These are phyloP conservation scores for Gryllus bimaculatus DNA, from an alignment of 1,140 invertebrate genomes.

Conservation along the genomic window DNA sequence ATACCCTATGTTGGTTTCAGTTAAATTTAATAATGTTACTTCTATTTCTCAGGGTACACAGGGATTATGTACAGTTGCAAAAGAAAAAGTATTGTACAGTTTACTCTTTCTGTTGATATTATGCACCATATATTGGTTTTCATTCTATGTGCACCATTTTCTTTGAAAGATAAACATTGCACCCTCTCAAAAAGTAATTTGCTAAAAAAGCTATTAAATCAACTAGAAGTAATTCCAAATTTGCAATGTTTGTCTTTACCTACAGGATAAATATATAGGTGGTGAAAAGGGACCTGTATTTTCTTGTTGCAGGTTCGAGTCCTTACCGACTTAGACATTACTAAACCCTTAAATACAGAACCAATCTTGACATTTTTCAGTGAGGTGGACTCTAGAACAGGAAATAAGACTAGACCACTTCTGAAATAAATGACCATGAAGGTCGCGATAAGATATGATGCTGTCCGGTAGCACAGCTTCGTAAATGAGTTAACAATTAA, in stretches of 20 bases:
- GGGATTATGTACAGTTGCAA: too few species aligned
- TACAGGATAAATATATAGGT: background rate
- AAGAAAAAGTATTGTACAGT: background rate
- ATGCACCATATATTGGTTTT: background rate
- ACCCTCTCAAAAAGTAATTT: background rate
- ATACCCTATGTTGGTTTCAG: too few species aligned
- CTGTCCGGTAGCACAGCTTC: background rate
- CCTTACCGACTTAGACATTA: constrained; percentile 46
- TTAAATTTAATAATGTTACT: too few species aligned
- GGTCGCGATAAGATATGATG: background rate
- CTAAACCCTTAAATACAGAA: constrained; percentile 27
- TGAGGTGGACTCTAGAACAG: background rate
- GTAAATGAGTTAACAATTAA: background rate
- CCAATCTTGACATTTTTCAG: background rate
- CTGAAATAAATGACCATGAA: background rate
- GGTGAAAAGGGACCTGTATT: constrained; percentile 22
- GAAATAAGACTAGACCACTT: background rate
- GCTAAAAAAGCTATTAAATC: background rate
- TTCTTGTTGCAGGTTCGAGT: constrained; percentile 44
- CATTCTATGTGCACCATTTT: background rate
- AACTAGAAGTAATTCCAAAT: background rate
- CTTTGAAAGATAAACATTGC: background rate
- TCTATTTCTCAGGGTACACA: too few species aligned
- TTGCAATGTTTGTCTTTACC: constrained; percentile 7
- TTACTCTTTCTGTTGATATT: background rate